phyloP scores from a whole-genome alignment of 2,113 vertebrate species.

The Mesoclemmys tuberculata region DNA sequence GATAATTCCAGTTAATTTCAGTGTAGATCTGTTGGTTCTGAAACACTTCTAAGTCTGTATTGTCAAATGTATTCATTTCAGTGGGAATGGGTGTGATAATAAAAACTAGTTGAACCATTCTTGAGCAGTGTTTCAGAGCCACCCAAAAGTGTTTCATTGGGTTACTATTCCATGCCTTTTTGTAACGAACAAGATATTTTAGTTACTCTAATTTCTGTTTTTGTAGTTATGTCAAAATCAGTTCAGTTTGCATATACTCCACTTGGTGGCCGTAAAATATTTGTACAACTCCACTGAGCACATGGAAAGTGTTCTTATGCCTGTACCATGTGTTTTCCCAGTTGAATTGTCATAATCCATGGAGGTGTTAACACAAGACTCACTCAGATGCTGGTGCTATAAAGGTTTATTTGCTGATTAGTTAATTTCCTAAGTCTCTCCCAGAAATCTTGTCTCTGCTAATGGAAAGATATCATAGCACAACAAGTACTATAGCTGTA shows the following conservation, averaged over 20 bases:
- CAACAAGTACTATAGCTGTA: not conserved
- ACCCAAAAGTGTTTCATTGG: not conserved
- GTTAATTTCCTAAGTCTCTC: not conserved
- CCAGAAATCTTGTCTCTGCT: not conserved
- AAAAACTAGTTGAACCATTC: not conserved
- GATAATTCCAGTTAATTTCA: not conserved
- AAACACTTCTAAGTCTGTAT: not conserved
- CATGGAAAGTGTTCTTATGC: not conserved
- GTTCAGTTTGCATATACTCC: not conserved
- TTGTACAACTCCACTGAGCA: not conserved
- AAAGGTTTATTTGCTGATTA: not conserved
- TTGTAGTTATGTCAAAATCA: not conserved
- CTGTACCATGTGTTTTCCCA: not conserved
- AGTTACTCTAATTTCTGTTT: not conserved
- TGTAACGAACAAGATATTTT: not conserved
- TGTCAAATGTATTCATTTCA: not conserved
- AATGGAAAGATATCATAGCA: not conserved
- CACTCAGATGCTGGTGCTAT: not conserved
- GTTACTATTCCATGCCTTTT: not conserved
- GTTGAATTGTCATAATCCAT: accelerated
- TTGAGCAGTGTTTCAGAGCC: not conserved
- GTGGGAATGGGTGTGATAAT: not conserved
- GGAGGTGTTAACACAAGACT: not conserved
- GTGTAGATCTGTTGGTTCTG: not conserved
- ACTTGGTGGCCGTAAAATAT: not conserved